These are phyloP conservation scores for Scaptomyza parva DNA, from an alignment of 2,888 invertebrate species.

Conservation along the genomic window DNA sequence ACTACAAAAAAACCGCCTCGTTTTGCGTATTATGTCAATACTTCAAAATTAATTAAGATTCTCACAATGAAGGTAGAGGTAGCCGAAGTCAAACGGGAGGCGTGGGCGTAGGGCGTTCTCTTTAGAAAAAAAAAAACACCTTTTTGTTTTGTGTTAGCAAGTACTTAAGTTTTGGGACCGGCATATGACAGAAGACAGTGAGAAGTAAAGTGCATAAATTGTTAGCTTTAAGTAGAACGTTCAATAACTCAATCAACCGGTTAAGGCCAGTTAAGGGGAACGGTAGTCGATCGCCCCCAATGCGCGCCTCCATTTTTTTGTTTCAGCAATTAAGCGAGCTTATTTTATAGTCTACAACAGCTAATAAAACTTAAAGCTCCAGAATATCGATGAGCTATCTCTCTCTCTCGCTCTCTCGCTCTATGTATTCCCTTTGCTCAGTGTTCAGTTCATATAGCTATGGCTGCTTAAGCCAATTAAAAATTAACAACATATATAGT, in stretches of 20 bases:
- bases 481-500: slow-evolving; percentile 68
- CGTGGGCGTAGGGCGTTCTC: slow-evolving; percentile 21
- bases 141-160: slow-evolving; percentile 6
- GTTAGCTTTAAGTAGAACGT: slow-evolving; percentile 23
- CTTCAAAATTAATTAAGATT: slow-evolving; percentile 73
- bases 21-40: slow-evolving; percentile 51
- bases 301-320: slow-evolving; percentile 69
- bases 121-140: slow-evolving; percentile 42
- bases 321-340: slow-evolving; percentile 64
- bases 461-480: slow-evolving; percentile 76
- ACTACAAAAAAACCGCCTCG: slow-evolving; percentile 5
- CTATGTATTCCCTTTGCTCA: slow-evolving; percentile 16
- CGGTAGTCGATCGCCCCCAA: slow-evolving; percentile 51
- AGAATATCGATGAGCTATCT: slow-evolving; percentile 51
- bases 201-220: slow-evolving; percentile 55
- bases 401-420: slow-evolving; percentile 1
- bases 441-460: slow-evolving; percentile 53
- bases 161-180: slow-evolving; percentile 14
- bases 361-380: slow-evolving; percentile 61
- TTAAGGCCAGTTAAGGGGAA: slow-evolving; percentile 33
- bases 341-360: slow-evolving; percentile 69
- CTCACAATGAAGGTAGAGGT: slow-evolving; percentile 42
- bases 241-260: slow-evolving; percentile 35
- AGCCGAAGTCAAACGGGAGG: background rate
- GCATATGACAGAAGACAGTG: slow-evolving; percentile 31